Base-by-base conservation (phyloP, 2,888 invertebrate genomes). In the Leptopilina syphax region DNA sequence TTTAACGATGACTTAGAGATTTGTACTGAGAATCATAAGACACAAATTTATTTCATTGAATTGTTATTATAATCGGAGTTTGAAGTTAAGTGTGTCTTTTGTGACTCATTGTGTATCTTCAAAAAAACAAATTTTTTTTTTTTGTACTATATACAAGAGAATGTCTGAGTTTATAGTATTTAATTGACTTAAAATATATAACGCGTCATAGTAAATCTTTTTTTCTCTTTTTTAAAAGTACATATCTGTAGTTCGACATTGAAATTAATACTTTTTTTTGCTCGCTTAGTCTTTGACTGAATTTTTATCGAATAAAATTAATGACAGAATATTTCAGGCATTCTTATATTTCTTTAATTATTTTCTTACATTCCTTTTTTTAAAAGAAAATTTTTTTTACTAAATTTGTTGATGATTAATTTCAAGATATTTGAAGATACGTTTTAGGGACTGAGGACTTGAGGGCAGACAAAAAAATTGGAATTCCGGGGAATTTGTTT, bases 21-120 rank as follows among this genome's bases (percentile, higher is more conserved):
- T 54, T 73, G 73, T 73, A 54, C 73, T 73, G 73, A 73, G 34
- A 73, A 73, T 73, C 73, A 57, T 73, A 73, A 60, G 57, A 73
- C 73, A 27, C 27, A 57, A 34, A 34, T 54, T 41, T 34, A 57
- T 60, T 57, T 34, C 54, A 57, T 9, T 57, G 57, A 73, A 41
- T 73, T 57, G 54, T 73, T 70, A 70, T 54, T 73, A 34, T 73
- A 57, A 73, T 73, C 73, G 57, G 34, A 73, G 57, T 73, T 73
- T 73, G 27, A 54, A 57, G 73, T 57, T 73, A 57, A 73, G 70
- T 54, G 57, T 73, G 57, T 60, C n/a, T 34, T 73, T 60, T 10
- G 73, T 57, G 18, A 73, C 57, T 73, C 41, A 57, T 57, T 73
- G 57, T 73, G 41, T 73, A 73, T 73, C 73, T 73, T 73, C 57